Evolutionary conservation across 2,888 invertebrate genomes (phyloP).

Genomic region (Anagyrus pseudococci): DNA sequence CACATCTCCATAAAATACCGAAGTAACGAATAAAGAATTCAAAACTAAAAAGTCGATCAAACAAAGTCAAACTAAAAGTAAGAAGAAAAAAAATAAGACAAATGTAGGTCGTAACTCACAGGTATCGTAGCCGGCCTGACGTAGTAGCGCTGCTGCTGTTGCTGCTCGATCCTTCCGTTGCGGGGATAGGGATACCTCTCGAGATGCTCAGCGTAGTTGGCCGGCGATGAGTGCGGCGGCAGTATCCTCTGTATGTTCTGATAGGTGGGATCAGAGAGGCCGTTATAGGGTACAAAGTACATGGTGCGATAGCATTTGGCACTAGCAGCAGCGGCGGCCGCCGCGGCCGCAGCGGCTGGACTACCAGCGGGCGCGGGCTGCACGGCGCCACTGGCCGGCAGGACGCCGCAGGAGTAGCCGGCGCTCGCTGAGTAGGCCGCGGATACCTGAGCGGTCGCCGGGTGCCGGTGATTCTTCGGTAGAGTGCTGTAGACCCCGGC

Average conservation of each 20-base stretch:
- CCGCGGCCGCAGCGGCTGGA: slow-evolving; percentile 42
- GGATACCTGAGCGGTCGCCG: slow-evolving; percentile 34
- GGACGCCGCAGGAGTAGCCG: slow-evolving; percentile 49
- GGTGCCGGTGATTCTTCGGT: slow-evolving; percentile 40
- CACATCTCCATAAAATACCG: no score
- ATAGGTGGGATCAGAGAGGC: slow-evolving; percentile 57
- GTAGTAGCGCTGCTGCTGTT: slow-evolving; percentile 49
- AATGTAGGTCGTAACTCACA: no score
- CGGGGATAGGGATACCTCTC: slow-evolving; percentile 58
- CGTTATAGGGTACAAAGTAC: slow-evolving; percentile 59
- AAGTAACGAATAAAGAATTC: no score
- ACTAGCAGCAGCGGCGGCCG: slow-evolving; percentile 37
- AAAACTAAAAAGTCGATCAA: no score
- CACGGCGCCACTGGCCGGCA: slow-evolving; percentile 37
- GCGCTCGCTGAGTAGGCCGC: slow-evolving; percentile 39
- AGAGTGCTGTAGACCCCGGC: slow-evolving; percentile 46
- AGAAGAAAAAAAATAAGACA: no score
- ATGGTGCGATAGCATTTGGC: slow-evolving; percentile 58
- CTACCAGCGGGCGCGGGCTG: slow-evolving; percentile 43
- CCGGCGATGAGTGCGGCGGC: slow-evolving; percentile 49
- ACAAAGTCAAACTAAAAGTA: no score
- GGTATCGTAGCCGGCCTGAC: slow-evolving; percentile 46
- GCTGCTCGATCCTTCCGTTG: slow-evolving; percentile 43
- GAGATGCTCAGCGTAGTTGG: slow-evolving; percentile 55
- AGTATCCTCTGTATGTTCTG: slow-evolving; percentile 58